A percentile compares a stretch with the other conserved stretches of the same genome.
Evolutionary conservation across 2,113 vertebrate species (phyloP).

Genomic region (Ifrita kowaldi): DNA sequence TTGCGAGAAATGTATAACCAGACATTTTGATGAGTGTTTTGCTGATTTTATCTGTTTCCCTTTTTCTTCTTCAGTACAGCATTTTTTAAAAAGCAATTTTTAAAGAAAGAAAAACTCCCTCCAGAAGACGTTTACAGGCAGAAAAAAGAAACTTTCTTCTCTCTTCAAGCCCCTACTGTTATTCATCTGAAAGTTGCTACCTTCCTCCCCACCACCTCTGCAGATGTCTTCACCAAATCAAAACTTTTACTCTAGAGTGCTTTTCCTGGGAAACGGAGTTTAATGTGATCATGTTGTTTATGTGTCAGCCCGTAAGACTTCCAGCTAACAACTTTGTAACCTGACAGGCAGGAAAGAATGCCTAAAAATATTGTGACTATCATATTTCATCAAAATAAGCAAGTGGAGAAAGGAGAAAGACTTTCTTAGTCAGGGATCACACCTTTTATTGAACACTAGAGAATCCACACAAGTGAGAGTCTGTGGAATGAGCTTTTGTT

Average conservation of each 20-base stretch:
- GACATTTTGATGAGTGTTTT: not conserved
- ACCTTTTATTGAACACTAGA: slow-evolving; percentile 60
- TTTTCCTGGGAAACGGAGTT: not conserved
- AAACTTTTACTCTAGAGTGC: not conserved
- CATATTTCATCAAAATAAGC: slow-evolving; percentile 64
- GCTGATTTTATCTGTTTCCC: not conserved
- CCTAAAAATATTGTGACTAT: slow-evolving; percentile 45
- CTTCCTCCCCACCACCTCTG: not conserved
- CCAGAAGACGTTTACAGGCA: not conserved
- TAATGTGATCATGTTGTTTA: slow-evolving; percentile 31
- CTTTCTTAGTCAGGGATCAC: slow-evolving; percentile 36
- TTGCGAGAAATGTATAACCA: not conserved
- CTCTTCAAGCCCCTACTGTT: not conserved
- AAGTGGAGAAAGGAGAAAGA: slow-evolving; percentile 51
- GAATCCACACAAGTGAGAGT: not conserved
- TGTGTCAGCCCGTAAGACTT: not conserved
- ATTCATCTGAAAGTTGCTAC: not conserved
- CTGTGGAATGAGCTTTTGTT: slow-evolving; percentile 13
- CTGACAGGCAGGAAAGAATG: slow-evolving; percentile 34
- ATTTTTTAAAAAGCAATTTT: not conserved
- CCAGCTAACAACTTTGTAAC: slow-evolving; percentile 32
- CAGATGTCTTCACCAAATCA: slow-evolving; percentile 20
- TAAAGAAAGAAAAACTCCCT: not conserved
- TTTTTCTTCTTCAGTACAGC: not conserved
- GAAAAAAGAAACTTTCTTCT: not conserved